Evolutionary conservation across 2,113 vertebrate species (phyloP), one percentile per base, ranked within the genome.

Genomic region (Tragelaphus scriptus): DNA sequence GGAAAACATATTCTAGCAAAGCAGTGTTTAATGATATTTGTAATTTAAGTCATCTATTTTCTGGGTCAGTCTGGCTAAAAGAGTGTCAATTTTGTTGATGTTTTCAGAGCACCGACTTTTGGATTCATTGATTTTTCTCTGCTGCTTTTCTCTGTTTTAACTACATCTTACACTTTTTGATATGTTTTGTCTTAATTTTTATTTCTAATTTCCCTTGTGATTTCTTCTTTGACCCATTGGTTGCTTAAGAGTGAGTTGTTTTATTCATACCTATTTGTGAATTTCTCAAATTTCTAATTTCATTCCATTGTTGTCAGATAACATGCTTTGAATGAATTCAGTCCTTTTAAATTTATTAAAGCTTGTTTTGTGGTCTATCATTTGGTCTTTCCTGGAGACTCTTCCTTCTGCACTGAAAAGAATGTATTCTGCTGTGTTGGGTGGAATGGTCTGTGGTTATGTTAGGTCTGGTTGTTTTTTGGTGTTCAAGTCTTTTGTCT

Each of bases 81-180:
- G 10, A 86, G 89, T 85, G 40, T 96, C 55, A 47, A 65, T 81
- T 81, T 93, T 59, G 53, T 87, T 36, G 44, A 85, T 61, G 44
- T 65, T 97, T 91, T 89, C 49, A 68, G 91, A 93, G 49, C 71
- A 86, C 19, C 25, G 14, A 16, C 26, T 92, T 95, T 94, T 68
- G 55, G 15, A 71, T 56, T 95, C 85, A 7, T n/a, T 36, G 49
- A 68, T 55, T 87, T 14, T 94, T 61, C 25, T 36, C 59, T 65
- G 14, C 28, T 82, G 17, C 30, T 87, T 87, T 94, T 90, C 53
- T 80, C 16, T 80, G n/a, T 17, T 40, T 96, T 81, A 56, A 44
- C 87, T 81, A 47, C 5, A 51, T 81, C 12, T 15, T 23, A 1
- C n/a, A 68, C 17, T 0, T 85, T 90, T 40, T 61, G 55, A 17